These are phyloP conservation scores for Charadrius vociferus DNA, from an alignment of 2,113 vertebrate genomes.

Conservation along the genomic window DNA sequence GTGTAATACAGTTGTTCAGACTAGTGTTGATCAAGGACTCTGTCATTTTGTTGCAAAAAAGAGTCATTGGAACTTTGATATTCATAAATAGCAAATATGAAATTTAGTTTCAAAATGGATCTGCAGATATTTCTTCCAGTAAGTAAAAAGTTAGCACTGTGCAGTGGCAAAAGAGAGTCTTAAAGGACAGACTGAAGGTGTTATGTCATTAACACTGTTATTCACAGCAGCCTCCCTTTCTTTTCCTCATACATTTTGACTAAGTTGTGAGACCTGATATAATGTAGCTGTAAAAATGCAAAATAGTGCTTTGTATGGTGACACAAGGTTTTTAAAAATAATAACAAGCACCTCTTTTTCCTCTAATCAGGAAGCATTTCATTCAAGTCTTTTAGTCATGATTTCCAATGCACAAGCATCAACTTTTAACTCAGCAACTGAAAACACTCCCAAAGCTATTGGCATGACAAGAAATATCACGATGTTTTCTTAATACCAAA, in stretches of 20 bases:
- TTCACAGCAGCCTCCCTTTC: fast-evolving
- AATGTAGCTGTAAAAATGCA: background rate
- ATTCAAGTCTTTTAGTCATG: fast-evolving
- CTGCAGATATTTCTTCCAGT: background rate
- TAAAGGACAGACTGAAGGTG: background rate
- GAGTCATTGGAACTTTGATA: background rate
- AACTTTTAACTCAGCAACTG: background rate
- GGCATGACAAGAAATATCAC: background rate
- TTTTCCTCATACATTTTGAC: background rate
- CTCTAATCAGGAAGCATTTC: background rate
- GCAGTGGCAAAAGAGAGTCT: background rate
- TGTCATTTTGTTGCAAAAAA: background rate
- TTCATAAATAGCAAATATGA: background rate
- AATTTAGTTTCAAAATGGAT: background rate
- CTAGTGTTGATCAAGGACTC: background rate
- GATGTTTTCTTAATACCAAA: background rate
- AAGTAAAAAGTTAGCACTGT: background rate
- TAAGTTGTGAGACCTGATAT: background rate
- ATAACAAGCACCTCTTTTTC: background rate
- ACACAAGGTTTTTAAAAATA: background rate
- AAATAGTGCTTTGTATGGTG: background rate
- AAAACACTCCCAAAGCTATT: background rate
- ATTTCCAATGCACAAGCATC: background rate
- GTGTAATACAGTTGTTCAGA: background rate
- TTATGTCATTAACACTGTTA: background rate